Conservation (phyloP, 1,140 invertebrate genomes). For the Pseudomyrmex flavicornis region DNA sequence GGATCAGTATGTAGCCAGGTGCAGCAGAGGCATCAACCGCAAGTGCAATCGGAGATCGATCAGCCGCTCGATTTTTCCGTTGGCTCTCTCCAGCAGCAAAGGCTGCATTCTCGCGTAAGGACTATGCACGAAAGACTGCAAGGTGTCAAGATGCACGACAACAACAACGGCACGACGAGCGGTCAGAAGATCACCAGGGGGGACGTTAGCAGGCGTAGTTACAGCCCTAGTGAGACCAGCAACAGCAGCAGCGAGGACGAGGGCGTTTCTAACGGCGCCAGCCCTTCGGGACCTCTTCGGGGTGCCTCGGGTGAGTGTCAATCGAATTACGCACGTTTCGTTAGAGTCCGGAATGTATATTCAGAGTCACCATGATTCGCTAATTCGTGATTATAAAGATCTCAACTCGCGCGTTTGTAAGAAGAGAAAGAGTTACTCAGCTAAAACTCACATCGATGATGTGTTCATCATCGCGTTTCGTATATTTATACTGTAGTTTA, state of each 20-base stretch:
- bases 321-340: slow-evolving; percentile 22
- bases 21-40: slow-evolving; percentile 74
- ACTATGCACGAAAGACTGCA: slow-evolving; percentile 80
- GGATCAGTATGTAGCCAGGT: slow-evolving; percentile 74
- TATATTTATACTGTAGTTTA: background rate
- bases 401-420: background rate
- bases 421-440: background rate
- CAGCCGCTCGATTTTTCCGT: slow-evolving; percentile 84
- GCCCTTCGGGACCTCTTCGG: slow-evolving; percentile 81
- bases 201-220: slow-evolving; percentile 78
- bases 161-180: slow-evolving; percentile 80
- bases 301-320: slow-evolving; percentile 65
- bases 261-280: slow-evolving; percentile 83
- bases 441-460: background rate
- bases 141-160: slow-evolving; percentile 75
- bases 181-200: slow-evolving; percentile 73
- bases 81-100: slow-evolving; percentile 82
- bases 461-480: too few species aligned
- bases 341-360: slow-evolving; percentile 4
- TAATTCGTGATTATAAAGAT: slow-evolving; percentile 21
- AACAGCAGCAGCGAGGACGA: slow-evolving; percentile 83
- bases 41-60: slow-evolving; percentile 80
- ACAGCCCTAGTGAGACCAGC: slow-evolving; percentile 82
- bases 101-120: slow-evolving; percentile 76
- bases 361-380: slow-evolving; percentile 6